Base-by-base conservation (phyloP, 1,140 invertebrate species). In the Coelopa frigida region DNA sequence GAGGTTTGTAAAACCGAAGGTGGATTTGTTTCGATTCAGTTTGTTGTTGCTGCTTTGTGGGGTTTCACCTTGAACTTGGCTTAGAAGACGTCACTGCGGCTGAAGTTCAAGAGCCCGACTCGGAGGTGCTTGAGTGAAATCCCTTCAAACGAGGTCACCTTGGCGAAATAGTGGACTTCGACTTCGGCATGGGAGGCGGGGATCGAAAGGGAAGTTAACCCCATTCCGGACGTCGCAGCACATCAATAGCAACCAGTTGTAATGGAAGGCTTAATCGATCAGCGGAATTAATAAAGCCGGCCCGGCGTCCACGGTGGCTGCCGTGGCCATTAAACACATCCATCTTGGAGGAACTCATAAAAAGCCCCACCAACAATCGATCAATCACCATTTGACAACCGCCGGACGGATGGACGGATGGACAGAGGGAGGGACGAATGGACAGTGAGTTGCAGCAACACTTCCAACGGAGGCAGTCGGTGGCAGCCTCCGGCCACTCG, bases 331-430 rank as follows among this genome's bases (percentile, higher is more conserved):
- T 4, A 2, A 42, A 18, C 4, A 17, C 17, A 42, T 26, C 4
- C 38, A 26, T 7, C 11, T 14, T 40, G 23, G 21, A 27, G 33
- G 31, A 17, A 32, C 55, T 63, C 60, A 63, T 52, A 61, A 63
- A 63, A 57, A 63, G 51, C 57, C 60, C 58, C 63, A 60, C 60
- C 62, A 62, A 62, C 60, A 63, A 63, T 63, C 60, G 60, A 63
- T 63, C 60, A 63, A 63, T 63, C 60, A 63, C 37, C 36, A 37
- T 61, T 58, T 63, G 60, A 63, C 60, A 59, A 31, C 31, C 27
- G 41, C 41, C 33, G 20, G 31, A 42, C 5, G 26, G 33, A 43
- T 32, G 20, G 41, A 43, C 31, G n/a, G 22, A 10, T 22, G 37
- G 37, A 39, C 14, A 8, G 11, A n/a, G 14, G 20, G 37, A 39